A percentile compares a stretch with the other conserved stretches of the same genome.
Evolutionary conservation across 2,888 invertebrate genomes (phyloP).

Genomic region (Cheilosia vulpina): DNA sequence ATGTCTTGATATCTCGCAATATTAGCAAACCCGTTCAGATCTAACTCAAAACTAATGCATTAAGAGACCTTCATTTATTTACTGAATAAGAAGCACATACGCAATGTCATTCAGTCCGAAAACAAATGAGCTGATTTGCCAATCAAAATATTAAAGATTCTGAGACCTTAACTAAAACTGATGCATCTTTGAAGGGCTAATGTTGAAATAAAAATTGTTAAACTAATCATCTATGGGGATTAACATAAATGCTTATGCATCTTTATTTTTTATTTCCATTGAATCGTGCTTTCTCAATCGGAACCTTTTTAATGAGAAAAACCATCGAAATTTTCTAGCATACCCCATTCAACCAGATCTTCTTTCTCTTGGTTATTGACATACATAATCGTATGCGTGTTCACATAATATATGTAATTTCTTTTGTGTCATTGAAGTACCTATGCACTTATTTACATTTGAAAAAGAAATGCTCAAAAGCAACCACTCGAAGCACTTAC

Average conservation of each 20-base stretch:
- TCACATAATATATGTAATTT: not conserved
- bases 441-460: not conserved
- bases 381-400: not conserved
- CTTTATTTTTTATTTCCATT: not conserved
- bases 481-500: constrained; percentile 29
- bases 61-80: too few relatives aligned
- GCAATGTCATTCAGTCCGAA: too few relatives aligned
- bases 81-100: too few relatives aligned
- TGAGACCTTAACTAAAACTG: too few relatives aligned
- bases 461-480: constrained; percentile 8
- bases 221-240: too few relatives aligned
- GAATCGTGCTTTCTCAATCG: constrained; percentile 4
- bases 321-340: not conserved
- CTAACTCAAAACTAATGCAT: too few relatives aligned
- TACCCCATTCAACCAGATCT: not conserved
- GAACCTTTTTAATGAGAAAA: constrained; percentile 1
- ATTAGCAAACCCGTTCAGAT: too few relatives aligned
- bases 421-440: not conserved
- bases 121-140: too few relatives aligned
- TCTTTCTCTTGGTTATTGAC: constrained; percentile 8
- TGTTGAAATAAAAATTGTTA: too few relatives aligned
- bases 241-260: not conserved
- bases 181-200: too few relatives aligned
- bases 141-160: too few relatives aligned
- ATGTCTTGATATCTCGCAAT: too few relatives aligned